A percentile compares a stretch with the other conserved stretches of the same genome.
Evolutionary conservation across 1,140 invertebrate genomes (phyloP).

Genomic region (Fragariocoptes setiger): DNA sequence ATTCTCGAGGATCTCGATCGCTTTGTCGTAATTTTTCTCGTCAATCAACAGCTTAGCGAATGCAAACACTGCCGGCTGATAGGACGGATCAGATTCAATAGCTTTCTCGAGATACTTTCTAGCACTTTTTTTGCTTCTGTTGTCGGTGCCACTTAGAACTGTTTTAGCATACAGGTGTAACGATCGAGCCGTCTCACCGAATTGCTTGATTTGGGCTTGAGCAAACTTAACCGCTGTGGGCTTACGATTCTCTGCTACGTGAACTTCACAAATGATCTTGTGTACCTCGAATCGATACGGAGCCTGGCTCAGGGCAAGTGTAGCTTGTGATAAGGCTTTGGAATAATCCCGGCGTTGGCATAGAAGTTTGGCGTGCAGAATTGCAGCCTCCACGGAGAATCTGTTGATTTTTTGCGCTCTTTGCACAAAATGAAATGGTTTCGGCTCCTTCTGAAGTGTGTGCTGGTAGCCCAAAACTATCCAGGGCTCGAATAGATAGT

Average conservation of each 20-base stretch:
- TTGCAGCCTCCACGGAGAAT: slow-evolving; percentile 26
- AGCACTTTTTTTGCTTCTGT: slow-evolving; percentile 13
- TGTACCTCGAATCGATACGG: slow-evolving; percentile 29
- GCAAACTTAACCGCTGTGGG: slow-evolving; percentile 34
- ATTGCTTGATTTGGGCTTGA: slow-evolving; percentile 29
- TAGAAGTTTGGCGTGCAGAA: slow-evolving; percentile 33
- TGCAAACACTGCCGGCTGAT: slow-evolving; percentile 31
- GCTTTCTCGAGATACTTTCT: slow-evolving; percentile 35
- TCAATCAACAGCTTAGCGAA: slow-evolving; percentile 27
- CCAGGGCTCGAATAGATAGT: slow-evolving; percentile 16
- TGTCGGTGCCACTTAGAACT: slow-evolving; percentile 28
- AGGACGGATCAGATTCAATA: slow-evolving; percentile 26
- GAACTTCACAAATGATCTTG: slow-evolving; percentile 33
- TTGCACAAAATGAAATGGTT: slow-evolving; percentile 19
- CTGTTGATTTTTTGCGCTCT: slow-evolving; percentile 13
- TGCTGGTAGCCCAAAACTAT: slow-evolving; percentile 17
- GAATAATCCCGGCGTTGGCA: slow-evolving; percentile 33
- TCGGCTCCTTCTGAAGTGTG: slow-evolving; percentile 13
- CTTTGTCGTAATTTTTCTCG: slow-evolving; percentile 18
- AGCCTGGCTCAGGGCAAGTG: slow-evolving; percentile 30
- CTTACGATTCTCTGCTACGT: slow-evolving; percentile 27
- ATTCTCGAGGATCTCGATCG: slow-evolving; percentile 22
- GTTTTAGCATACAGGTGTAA: slow-evolving; percentile 33
- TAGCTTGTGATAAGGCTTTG: slow-evolving; percentile 33
- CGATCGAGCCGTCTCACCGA: slow-evolving; percentile 31